Evolutionary conservation across 2,113 vertebrate species (phyloP).

Genomic region (Condylura cristata): DNA sequence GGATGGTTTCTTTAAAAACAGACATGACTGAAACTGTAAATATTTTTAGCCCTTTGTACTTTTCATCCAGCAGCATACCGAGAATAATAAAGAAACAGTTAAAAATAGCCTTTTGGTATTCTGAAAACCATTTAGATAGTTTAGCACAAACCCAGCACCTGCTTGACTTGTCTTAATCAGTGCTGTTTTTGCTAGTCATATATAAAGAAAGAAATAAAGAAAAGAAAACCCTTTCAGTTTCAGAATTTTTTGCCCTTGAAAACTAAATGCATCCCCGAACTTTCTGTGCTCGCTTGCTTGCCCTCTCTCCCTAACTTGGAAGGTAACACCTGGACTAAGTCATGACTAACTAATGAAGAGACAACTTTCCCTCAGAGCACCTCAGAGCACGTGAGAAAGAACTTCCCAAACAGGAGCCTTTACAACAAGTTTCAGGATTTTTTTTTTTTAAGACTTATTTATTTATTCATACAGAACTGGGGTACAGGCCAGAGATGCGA

Average conservation of each 20-base stretch:
- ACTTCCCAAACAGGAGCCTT: neutral
- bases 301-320: slow-evolving; percentile 66
- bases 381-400: slow-evolving; percentile 32
- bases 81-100: slow-evolving; percentile 71
- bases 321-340: slow-evolving; percentile 83
- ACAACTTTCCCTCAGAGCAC: slow-evolving; percentile 70
- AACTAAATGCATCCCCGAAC: slow-evolving; percentile 67
- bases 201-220: slow-evolving; percentile 71
- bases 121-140: slow-evolving; percentile 71
- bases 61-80: slow-evolving; percentile 77
- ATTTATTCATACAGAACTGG: too few species aligned
- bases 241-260: slow-evolving; percentile 65
- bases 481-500: too few species aligned
- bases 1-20: slow-evolving; percentile 70
- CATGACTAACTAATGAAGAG: slow-evolving; percentile 82
- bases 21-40: slow-evolving; percentile 76
- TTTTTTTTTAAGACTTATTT: too few species aligned
- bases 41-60: slow-evolving; percentile 77
- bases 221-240: slow-evolving; percentile 81
- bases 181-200: slow-evolving; percentile 76
- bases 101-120: slow-evolving; percentile 66
- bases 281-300: slow-evolving; percentile 57
- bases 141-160: slow-evolving; percentile 74
- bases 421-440: neutral
- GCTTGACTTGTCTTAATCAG: slow-evolving; percentile 71